Conservation (phyloP, 2,888 invertebrate genomes). For the Hirtodrosophila histrioides region DNA sequence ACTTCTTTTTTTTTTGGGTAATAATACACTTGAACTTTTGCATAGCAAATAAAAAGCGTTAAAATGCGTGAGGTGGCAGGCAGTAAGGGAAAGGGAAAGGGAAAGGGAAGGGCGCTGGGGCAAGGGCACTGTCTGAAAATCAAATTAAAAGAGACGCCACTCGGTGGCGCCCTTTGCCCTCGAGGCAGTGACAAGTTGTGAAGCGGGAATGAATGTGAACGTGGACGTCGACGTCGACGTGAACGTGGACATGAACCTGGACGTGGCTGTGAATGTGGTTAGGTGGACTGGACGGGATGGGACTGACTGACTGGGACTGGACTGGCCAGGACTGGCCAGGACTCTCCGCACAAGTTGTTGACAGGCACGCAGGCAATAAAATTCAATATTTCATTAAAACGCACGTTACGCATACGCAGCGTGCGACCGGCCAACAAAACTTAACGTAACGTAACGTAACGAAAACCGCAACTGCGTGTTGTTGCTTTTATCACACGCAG, state of each 20-base stretch:
- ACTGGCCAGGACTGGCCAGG: conserved; percentile 9
- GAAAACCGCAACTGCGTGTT: conserved; percentile 62
- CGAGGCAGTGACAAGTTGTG: conserved; percentile 77
- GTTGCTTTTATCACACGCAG: conserved; percentile 78
- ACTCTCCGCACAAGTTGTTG: conserved; percentile 70
- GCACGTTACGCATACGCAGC: conserved; percentile 79
- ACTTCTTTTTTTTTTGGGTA: conserved; percentile 40
- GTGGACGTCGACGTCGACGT: conserved; percentile 10
- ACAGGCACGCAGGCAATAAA: conserved; percentile 83
- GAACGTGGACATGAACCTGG: conserved; percentile 10
- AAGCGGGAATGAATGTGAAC: conserved; percentile 45
- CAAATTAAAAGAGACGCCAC: conserved; percentile 74
- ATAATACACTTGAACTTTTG: conserved; percentile 79
- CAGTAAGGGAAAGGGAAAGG: neutral
- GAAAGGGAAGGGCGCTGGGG: neutral
- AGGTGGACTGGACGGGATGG: conserved; percentile 3
- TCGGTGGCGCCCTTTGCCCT: conserved; percentile 61
- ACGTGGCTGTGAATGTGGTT: conserved; percentile 11
- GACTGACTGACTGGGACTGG: conserved; percentile 15
- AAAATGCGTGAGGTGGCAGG: conserved; percentile 53
- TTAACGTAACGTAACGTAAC: conserved; percentile 43
- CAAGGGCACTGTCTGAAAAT: conserved; percentile 59
- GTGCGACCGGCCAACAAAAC: conserved; percentile 40
- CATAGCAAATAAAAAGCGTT: conserved; percentile 78
- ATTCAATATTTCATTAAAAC: conserved; percentile 83